Base-by-base conservation (phyloP, 1,140 invertebrate genomes). In the Octopus sinensis region DNA sequence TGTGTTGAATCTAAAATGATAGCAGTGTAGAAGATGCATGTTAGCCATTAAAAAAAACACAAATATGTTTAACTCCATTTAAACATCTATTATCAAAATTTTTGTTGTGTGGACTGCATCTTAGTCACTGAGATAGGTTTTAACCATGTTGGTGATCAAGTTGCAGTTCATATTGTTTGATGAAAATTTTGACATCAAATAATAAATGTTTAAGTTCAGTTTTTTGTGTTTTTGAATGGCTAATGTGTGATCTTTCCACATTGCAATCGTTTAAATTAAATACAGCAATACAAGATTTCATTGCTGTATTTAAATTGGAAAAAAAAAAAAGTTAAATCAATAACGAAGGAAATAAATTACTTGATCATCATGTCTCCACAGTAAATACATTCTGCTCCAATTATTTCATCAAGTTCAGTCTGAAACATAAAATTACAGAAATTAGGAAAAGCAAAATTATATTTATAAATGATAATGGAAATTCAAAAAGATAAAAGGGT, bases 351-450 rank as follows among this genome's bases (percentile, higher is more conserved):
- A 75, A 30, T 5, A 54, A 81, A 81, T 82, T 82, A 91, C 86
- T 88, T 93, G 83, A 99, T 97, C 93, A 98, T 96, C 85, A 95
- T 92, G 86, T 96, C 95, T 9, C 97, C 97, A 91, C 97, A 99
- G 89, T 95, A 97, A 0, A 97, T 91, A 90, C 97, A 99, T 90
- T 99, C 97, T 6, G 94, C 94, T 3, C 96, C 96, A 9, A 98
- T 92, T 0, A 98, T 93, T 84, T 96, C 94, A 90, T 98, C 96
- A 54, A 98, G 93, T 86, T 98, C 94, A 51, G 93, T 92, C 90
- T 95, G 84, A 53, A 83, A 86, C 51, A 17, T 54, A 77, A 82
- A 80, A 68, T 76, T 43, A 43, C 30, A 43, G 30, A 43, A 43
- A 43, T 43, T 43, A 43, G 3, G 30, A 43, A 43, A 43, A 43